Base-by-base conservation (phyloP, 2,113 vertebrate species). In the Clinocottus analis region DNA sequence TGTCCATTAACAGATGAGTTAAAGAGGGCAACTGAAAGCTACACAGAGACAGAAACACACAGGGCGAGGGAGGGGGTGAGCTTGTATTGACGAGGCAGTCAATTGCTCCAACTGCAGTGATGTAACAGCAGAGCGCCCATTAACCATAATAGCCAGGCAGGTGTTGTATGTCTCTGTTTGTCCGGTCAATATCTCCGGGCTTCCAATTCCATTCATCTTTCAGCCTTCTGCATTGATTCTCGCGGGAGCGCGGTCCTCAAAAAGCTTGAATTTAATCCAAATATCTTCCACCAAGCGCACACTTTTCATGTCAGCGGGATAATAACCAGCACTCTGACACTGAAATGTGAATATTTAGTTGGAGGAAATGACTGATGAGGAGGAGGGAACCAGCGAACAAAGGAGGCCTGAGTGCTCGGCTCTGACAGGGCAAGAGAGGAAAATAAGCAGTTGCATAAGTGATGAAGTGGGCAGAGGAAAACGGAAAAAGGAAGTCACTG, bases 401-500 rank as follows among this genome's bases (percentile, higher is more conserved):
- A 88, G 61, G 49, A 71, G 64, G 73, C 64, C 72, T 65, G 75
- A 72, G 60, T 67, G 51, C 79, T 75, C 11, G 29, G 72, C 67
- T 85, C 72, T 85, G 85, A 81, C 80, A 12, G 80, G 56, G 77
- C 45, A 65, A 81, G 61, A 71, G 80, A 68, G 83, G 77, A 82
- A 89, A 90, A 89, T 84, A 72, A 91, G 79, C 73, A 78, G 87
- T 89, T 90, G 81, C 82, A 83, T 91, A 90, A 90, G 82, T 80
- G 84, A 85, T 85, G 92, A 89, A 86, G 80, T 83, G 75, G 85
- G 83, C 82, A 80, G 85, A 89, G 88, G 82, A 79, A 90, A 90
- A 85, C 58, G 88, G 93, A 92, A 90, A 93, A 87, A 86, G 87
- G 92, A 93, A 92, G 87, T 91, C 87, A 87, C 61, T 11, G 39